Percentiles rank a stretch among this genome's conserved stretches.
Evolutionary conservation across 2,797 vertebrate genomes (phyloP).

Genomic region (Orientallactaga sibirica): DNA sequence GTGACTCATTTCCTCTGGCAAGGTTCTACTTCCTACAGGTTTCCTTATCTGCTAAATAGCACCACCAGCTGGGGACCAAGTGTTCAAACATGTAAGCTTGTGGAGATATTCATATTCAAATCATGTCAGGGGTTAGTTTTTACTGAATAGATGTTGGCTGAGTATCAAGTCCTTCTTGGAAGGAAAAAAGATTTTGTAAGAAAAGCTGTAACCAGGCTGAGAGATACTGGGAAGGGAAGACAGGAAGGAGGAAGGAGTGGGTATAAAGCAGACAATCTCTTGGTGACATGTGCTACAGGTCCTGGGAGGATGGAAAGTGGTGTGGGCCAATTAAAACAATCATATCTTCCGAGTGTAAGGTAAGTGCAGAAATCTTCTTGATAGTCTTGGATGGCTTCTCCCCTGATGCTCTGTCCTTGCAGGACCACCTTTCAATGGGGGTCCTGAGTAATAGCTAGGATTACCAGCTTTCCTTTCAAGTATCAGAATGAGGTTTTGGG

Average conservation of each 20-base stretch:
- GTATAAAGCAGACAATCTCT: neutral
- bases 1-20: too few relatives aligned
- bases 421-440: neutral
- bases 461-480: neutral
- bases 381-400: neutral
- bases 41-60: too few relatives aligned
- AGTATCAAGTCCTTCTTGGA: neutral
- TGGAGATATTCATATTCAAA: too few relatives aligned
- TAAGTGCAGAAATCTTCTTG: fast-evolving
- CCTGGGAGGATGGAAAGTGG: neutral
- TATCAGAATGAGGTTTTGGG: neutral
- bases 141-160: neutral
- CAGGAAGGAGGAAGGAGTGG: neutral
- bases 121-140: neutral
- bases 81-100: too few relatives aligned
- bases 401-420: fast-evolving
- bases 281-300: neutral
- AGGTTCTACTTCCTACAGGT: too few relatives aligned
- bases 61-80: too few relatives aligned
- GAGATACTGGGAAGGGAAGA: neutral
- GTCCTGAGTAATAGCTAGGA: neutral
- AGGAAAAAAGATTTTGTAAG: conserved; percentile 4
- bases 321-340: neutral
- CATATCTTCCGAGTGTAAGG: neutral
- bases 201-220: neutral